phyloP scores from a whole-genome alignment of 2,113 vertebrate genomes.

The Hyaena hyaena region DNA sequence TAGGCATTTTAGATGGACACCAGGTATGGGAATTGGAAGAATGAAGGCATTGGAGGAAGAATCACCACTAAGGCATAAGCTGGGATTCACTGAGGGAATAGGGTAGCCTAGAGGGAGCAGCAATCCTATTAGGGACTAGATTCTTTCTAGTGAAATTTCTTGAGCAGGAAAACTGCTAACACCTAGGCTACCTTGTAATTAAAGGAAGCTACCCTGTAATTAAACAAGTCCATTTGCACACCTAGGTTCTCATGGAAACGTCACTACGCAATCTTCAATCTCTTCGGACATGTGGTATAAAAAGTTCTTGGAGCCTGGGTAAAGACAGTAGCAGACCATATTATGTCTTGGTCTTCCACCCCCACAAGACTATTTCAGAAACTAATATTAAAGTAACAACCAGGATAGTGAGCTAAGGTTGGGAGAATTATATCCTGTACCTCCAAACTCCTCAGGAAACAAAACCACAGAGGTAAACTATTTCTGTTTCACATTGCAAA shows the following conservation, averaged over 20 bases:
- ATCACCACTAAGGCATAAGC: neutral
- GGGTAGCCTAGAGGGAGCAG: neutral
- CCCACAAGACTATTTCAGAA: neutral
- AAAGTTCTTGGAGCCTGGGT: neutral
- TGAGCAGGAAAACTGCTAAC: neutral
- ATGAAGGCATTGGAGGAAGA: neutral
- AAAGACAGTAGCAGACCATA: neutral
- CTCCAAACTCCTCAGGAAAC: neutral
- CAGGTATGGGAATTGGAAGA: neutral
- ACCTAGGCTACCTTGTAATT: neutral
- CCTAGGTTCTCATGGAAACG: neutral
- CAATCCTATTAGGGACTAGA: neutral
- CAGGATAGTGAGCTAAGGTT: neutral
- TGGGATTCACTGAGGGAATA: neutral
- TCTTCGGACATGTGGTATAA: neutral
- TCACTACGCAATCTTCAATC: neutral
- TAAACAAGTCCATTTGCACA: neutral
- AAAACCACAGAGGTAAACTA: slow-evolving; percentile 6
- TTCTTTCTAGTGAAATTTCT: neutral
- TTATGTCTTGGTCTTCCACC: neutral
- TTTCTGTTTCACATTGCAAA: slow-evolving; percentile 34
- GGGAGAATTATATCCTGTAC: slow-evolving; percentile 26
- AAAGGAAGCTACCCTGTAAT: neutral
- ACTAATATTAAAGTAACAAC: neutral
- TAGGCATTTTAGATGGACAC: neutral